These are phyloP conservation scores for Psittacula echo DNA, from an alignment of 2,797 vertebrate species.

Conservation along the genomic window DNA sequence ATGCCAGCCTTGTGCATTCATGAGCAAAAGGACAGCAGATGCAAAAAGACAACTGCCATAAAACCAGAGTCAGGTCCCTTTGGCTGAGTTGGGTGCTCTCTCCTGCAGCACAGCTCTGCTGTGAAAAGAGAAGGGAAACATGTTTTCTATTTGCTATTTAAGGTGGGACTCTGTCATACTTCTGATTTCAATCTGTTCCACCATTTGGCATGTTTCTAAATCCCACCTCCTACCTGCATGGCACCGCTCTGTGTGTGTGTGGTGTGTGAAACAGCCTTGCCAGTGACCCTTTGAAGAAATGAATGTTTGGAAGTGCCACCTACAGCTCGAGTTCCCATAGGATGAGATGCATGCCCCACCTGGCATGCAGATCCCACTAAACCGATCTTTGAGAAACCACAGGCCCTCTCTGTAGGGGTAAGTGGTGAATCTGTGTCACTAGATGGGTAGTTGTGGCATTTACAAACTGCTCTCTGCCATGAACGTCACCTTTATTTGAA, in stretches of 20 bases:
- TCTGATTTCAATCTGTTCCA: not conserved
- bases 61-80: not conserved
- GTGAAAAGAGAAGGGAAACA: not conserved
- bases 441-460: not conserved
- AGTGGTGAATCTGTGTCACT: not conserved
- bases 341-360: not conserved
- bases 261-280: not conserved
- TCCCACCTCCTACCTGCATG: not conserved
- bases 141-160: accelerated
- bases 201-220: not conserved
- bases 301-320: not conserved
- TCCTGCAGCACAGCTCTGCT: not conserved
- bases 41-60: not conserved
- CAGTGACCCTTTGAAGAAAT: not conserved
- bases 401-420: not conserved
- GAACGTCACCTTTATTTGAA: not conserved
- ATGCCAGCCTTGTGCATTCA: not conserved
- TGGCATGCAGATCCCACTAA: no score
- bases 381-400: not conserved
- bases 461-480: not conserved
- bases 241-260: accelerated
- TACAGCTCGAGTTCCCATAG: not conserved
- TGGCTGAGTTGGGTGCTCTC: not conserved
- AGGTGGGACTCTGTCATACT: not conserved
- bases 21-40: not conserved